Conservation (phyloP, 2,797 vertebrate genomes). For the Perdix hodgsoniae region DNA sequence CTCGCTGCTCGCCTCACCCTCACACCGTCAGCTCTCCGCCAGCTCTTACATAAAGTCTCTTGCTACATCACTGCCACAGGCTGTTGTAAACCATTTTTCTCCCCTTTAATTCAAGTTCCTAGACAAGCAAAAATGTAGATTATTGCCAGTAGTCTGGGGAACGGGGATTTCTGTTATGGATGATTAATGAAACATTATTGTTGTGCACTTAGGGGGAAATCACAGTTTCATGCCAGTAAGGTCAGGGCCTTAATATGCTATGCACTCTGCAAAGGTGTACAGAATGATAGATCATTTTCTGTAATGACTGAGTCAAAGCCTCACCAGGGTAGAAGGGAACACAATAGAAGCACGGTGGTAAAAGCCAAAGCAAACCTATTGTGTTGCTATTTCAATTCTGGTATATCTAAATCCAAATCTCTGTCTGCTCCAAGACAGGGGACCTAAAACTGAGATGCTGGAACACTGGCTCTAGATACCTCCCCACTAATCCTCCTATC, state of each 20-base stretch:
- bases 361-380: not conserved
- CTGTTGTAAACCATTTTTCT: slow-evolving; percentile 68
- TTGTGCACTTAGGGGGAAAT: slow-evolving; percentile 61
- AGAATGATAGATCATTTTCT: slow-evolving; percentile 15
- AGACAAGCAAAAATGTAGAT: slow-evolving; percentile 73
- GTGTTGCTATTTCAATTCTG: not conserved
- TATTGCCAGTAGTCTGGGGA: slow-evolving; percentile 65
- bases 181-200: slow-evolving; percentile 64
- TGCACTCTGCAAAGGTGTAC: not conserved
- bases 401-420: not conserved
- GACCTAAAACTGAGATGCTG: not conserved
- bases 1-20: slow-evolving; percentile 61
- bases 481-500: not conserved
- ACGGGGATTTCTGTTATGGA: slow-evolving; percentile 32
- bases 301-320: slow-evolving; percentile 6
- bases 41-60: slow-evolving; percentile 70
- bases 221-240: slow-evolving; percentile 11
- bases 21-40: not conserved
- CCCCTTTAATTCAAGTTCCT: slow-evolving; percentile 51
- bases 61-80: slow-evolving; percentile 67
- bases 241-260: slow-evolving; percentile 16
- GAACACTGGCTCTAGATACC: not conserved
- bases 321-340: not conserved
- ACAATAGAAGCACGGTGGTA: fast-evolving
- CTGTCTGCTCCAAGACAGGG: not conserved